phyloP scores from a whole-genome alignment of 2,888 invertebrate genomes.

The Adineta ricciae region DNA sequence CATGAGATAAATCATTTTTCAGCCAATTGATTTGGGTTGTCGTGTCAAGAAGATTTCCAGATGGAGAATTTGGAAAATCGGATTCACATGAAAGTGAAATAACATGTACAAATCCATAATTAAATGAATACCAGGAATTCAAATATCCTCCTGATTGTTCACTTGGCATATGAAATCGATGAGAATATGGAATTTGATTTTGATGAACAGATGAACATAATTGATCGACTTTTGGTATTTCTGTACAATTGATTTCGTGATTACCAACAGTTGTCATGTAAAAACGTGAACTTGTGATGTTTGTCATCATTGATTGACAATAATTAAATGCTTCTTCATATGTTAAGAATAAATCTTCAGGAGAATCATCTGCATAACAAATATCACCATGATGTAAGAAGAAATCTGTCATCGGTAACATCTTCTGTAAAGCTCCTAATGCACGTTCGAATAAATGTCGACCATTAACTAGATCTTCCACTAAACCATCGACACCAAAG shows the following conservation, averaged over 20 bases:
- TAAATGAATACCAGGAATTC: neutral
- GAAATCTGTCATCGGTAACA: neutral
- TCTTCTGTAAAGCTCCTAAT: neutral
- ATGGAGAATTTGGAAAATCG: neutral
- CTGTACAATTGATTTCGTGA: neutral
- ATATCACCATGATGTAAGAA: neutral
- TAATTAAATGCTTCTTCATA: neutral
- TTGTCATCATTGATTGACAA: neutral
- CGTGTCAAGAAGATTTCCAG: neutral
- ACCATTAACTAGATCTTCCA: neutral
- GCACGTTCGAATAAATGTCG: neutral
- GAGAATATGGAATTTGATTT: neutral
- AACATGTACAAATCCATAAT: neutral
- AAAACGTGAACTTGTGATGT: neutral
- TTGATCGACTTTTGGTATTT: neutral
- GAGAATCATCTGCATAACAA: neutral
- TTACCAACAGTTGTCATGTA: neutral
- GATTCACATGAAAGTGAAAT: neutral
- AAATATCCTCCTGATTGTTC: neutral
- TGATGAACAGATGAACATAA: neutral
- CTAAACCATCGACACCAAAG: neutral
- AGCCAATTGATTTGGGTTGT: neutral
- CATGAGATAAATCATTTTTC: neutral
- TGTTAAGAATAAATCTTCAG: neutral
- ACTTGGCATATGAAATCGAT: neutral